Base-by-base conservation (phyloP, 2,888 invertebrate species). In the Serrognathus titanus region DNA sequence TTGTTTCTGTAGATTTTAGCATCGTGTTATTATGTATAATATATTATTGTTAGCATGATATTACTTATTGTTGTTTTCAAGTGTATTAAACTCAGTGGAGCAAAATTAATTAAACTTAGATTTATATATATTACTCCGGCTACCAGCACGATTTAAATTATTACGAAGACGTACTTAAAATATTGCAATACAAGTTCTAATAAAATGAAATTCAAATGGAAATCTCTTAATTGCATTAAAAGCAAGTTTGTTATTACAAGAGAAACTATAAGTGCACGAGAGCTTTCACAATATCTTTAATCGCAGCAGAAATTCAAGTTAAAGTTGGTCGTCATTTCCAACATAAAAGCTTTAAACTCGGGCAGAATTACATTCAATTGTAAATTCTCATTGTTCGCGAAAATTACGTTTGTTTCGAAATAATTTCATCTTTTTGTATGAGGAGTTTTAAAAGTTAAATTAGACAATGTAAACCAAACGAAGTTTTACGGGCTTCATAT, bases 391-490 rank as follows among this genome's bases (percentile, higher is more conserved):
- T 68, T 66, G 67, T 66, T 66, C 65, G 62, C 61, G 68, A 69
- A 71, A 73, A 74, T 73, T 73, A 71, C 73, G 69, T 75, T 74
- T 72, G 72, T 72, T 73, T 72, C 72, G 66, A 69, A 73, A 74
- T 73, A 73, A 74, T 74, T 74, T 69, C 69, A 68, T 70, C 69
- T 71, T 69, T 69, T 72, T 70, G 66, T 65, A 62, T 10, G 43
- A 46, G 46, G 58, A 69, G 70, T 69, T 72, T 72, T 71, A 68
- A 67, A 69, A 72, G 73, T 73, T 73, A 72, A 73, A 72, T 73
- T 74, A 72, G 70, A 72, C 72, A 72, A 73, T 72, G 73, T 71
- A 71, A 71, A 72, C 70, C 70, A 72, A 73, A 72, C 72, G 70
- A 72, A 73, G 72, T 73, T 74, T 74, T 72, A 73, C 69, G 72